Conservation (phyloP, 1,140 invertebrate species). For the Drosophila malerkotliana region DNA sequence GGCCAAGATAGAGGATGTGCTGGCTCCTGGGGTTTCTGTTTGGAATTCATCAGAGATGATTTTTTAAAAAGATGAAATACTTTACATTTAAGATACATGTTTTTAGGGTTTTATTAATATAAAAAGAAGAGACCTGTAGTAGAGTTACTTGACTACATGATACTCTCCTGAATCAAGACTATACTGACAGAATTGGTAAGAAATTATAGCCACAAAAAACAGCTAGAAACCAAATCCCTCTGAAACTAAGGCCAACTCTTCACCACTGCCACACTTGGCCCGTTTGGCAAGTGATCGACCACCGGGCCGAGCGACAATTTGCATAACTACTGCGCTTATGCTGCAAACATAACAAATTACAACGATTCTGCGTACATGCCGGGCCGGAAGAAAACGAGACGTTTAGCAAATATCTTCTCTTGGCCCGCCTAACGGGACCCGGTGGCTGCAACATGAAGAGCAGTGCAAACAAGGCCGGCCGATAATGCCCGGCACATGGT, state of each 20-base stretch:
- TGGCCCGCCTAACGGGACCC: conserved; percentile 59
- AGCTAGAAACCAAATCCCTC: background rate
- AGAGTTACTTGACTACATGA: no score
- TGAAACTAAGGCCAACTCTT: background rate
- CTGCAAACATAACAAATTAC: conserved; percentile 77
- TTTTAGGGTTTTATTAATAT: no score
- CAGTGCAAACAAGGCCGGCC: conserved; percentile 63
- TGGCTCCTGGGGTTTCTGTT: conserved; percentile 7
- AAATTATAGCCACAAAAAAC: background rate
- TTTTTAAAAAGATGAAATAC: background rate
- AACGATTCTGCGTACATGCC: conserved; percentile 68
- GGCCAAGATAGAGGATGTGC: conserved; percentile 6
- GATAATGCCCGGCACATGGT: conserved; percentile 53
- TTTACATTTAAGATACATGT: background rate
- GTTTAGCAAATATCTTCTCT: conserved; percentile 60
- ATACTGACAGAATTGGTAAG: no score
- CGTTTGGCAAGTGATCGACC: conserved; percentile 54
- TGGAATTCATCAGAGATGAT: background rate
- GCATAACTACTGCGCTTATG: conserved; percentile 77
- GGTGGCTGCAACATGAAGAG: conserved; percentile 8
- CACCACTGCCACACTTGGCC: conserved; percentile 19
- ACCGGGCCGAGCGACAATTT: conserved; percentile 65
- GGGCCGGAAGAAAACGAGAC: conserved; percentile 50
- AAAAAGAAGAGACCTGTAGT: no score
- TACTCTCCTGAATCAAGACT: no score